Base-by-base conservation (phyloP, 1,140 invertebrate species). In the Procambarus virginalis region DNA sequence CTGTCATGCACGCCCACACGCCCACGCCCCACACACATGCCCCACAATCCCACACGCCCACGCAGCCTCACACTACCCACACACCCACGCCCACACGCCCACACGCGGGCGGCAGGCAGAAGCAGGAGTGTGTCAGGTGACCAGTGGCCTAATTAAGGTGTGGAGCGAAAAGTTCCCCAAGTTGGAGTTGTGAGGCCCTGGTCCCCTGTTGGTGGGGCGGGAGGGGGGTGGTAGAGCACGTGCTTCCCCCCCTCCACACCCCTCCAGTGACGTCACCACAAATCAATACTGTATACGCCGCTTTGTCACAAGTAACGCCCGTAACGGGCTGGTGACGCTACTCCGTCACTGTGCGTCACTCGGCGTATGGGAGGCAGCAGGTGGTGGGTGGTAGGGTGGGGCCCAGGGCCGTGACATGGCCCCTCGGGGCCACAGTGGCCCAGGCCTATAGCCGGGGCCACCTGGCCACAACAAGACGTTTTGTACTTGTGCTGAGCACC, bases 401-500 rank as follows among this genome's bases (percentile, higher is more conserved):
- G 22, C 58, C n/a, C 1, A 2, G 10, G 6, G 46, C 46, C 34
- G 46, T 55, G 75, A 49, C 34, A 49, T 55, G 46, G 14, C 49
- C 6, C 10, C 12, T 2, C 49, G n/a, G 79, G n/a, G 10, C 34
- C 14, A 64, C 58, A 64, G 5, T 14, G 80, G 5, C n/a, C 58
- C 14, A 20, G 8, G 58, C 60, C 2, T 46, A 3, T 82, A 82
- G 70, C n/a, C 80, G 80, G 80, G 48, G 48, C 68, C 34, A 34
- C 4, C 34, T 6, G 10, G 3, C 80, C 68, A 82, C 80, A 82
- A 82, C 80, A 82, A 64, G 80, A 68, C 58, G 68, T 82, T 60
- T 82, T 82, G 80, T 82, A 82, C 80, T 68, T 82, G 80, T 55
- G 60, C 60, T 68, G 80, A 82, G 58, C 70, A 48, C 58, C 80